Percentiles rank a stretch among this genome's conserved stretches.
phyloP scores from a whole-genome alignment of 1,140 invertebrate species.

The Maconellicoccus hirsutus region DNA sequence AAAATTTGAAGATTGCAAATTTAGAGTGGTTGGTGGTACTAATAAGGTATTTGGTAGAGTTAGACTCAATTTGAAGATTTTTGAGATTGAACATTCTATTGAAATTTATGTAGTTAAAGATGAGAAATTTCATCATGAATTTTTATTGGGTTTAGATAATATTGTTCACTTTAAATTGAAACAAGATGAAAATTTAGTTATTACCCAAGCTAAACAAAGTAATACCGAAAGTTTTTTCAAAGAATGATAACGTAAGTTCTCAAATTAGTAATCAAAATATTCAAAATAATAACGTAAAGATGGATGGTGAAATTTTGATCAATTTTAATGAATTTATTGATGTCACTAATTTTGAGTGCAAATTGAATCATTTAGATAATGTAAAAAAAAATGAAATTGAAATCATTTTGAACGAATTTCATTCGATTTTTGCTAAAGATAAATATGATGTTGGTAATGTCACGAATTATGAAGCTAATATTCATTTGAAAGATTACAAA shows the following conservation, averaged over 20 bases:
- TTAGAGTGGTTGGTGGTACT: slow-evolving; percentile 19
- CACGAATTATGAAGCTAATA: slow-evolving; percentile 31
- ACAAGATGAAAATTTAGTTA: slow-evolving; percentile 23
- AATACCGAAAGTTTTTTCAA: no score
- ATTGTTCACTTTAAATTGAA: slow-evolving; percentile 27
- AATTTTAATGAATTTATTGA: slow-evolving; percentile 26
- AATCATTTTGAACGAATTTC: slow-evolving; percentile 30
- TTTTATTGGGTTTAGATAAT: slow-evolving; percentile 26
- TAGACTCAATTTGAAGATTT: slow-evolving; percentile 23
- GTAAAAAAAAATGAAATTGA: slow-evolving; percentile 30
- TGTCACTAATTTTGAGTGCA: slow-evolving; percentile 30
- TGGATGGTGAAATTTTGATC: no score
- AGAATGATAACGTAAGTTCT: no score
- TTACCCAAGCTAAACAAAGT: slow-evolving; percentile 21
- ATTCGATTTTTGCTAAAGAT: slow-evolving; percentile 31
- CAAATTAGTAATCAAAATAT: neutral
- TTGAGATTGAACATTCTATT: neutral
- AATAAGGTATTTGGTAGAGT: neutral
- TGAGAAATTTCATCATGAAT: slow-evolving; percentile 24
- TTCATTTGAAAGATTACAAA: no score
- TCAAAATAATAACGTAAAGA: neutral
- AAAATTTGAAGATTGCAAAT: slow-evolving; percentile 23
- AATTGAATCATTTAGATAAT: slow-evolving; percentile 30
- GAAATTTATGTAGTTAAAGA: slow-evolving; percentile 11
- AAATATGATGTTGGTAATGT: slow-evolving; percentile 31